phyloP scores from a whole-genome alignment of 1,140 invertebrate genomes.

The Tetramorium simillimum region DNA sequence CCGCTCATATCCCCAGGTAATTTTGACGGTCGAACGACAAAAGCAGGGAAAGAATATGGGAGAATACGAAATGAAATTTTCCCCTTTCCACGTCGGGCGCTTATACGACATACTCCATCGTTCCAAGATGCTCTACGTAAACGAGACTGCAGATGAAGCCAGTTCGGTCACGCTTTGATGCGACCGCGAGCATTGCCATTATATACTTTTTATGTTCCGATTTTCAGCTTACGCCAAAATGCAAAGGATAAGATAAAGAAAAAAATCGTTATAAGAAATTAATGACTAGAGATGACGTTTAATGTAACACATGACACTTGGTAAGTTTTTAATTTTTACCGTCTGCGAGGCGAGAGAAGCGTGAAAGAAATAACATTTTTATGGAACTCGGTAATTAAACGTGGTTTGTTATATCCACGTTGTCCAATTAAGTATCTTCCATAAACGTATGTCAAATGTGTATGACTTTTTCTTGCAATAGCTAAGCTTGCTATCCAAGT shows the following conservation, averaged over 20 bases:
- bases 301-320: conserved; percentile 32
- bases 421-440: background rate
- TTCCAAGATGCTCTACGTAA: conserved; percentile 60
- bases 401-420: conserved; percentile 13
- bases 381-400: background rate
- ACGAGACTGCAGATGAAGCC: conserved; percentile 60
- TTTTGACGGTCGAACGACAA: conserved; percentile 54
- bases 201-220: conserved; percentile 32
- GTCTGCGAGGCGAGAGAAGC: conserved; percentile 26
- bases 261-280: conserved; percentile 29
- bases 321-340: conserved; percentile 45
- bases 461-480: background rate
- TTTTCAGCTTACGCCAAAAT: conserved; percentile 36
- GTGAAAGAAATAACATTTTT: conserved; percentile 41
- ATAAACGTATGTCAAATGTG: background rate
- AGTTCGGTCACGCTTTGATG: conserved; percentile 63
- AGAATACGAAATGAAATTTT: conserved; percentile 65
- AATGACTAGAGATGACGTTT: conserved; percentile 30
- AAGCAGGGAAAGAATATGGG: conserved; percentile 15
- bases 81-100: conserved; percentile 16
- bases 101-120: conserved; percentile 40
- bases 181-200: conserved; percentile 29
- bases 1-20: conserved; percentile 44
- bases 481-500: background rate
- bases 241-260: background rate